A percentile compares a stretch with the other conserved stretches of the same genome.
These are phyloP conservation scores for Galleria mellonella DNA, from an alignment of 1,140 invertebrate species.

Conservation along the genomic window DNA sequence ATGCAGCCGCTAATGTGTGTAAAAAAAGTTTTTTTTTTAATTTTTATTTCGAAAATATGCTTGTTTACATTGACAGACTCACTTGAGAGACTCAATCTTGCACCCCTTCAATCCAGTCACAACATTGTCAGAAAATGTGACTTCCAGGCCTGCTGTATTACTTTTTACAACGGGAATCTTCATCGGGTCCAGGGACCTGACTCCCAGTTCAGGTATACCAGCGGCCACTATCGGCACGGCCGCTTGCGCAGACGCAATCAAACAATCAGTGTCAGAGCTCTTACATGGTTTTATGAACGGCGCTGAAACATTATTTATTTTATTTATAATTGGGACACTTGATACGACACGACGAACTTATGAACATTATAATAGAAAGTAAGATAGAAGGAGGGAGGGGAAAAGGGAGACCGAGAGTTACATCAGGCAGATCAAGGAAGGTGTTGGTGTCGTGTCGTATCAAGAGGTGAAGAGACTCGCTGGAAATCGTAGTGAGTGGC, in stretches of 20 bases:
- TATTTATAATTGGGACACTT: no score
- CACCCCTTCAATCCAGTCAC: conserved; percentile 45
- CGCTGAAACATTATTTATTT: conserved; percentile 15
- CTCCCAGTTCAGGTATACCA: conserved; percentile 36
- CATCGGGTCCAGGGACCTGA: conserved; percentile 45
- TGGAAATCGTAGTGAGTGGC: no score
- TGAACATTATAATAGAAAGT: no score
- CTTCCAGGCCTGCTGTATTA: conserved; percentile 28
- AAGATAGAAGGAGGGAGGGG: no score
- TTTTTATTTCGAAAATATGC: no score
- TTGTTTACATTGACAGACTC: conserved; percentile 12
- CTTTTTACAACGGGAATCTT: conserved; percentile 30
- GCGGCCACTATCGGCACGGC: conserved; percentile 35
- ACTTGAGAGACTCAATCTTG: conserved; percentile 38
- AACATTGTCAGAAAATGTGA: conserved; percentile 44
- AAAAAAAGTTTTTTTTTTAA: no score
- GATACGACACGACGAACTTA: no score
- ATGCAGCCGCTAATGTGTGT: no score
- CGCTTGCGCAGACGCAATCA: conserved; percentile 34
- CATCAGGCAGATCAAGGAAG: no score
- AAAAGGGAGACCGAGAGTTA: no score
- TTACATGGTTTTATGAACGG: conserved; percentile 45
- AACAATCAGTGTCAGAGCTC: conserved; percentile 26
- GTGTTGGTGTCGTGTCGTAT: no score
- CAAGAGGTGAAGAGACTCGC: no score